Evolutionary conservation across 2,113 vertebrate species (phyloP).

Genomic region (Caloenas nicobarica): DNA sequence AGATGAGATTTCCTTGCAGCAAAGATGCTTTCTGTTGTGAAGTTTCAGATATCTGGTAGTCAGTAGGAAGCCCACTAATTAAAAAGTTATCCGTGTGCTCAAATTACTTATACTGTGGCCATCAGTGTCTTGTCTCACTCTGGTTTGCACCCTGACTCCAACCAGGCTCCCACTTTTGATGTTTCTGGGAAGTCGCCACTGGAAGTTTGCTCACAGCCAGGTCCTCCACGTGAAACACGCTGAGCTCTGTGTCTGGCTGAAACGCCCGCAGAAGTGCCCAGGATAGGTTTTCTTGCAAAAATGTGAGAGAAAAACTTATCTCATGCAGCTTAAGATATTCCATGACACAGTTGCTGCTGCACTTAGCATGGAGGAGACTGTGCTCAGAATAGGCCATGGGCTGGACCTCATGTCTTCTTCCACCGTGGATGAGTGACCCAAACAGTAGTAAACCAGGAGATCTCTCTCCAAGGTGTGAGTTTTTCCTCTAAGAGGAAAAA

Average conservation of each 20-base stretch:
- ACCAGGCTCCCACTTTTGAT: not conserved
- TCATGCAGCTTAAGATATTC: not conserved
- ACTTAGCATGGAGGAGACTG: not conserved
- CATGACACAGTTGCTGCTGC: not conserved
- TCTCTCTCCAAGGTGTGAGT: not conserved
- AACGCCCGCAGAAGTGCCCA: not conserved
- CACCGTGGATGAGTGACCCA: not conserved
- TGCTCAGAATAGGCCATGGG: not conserved
- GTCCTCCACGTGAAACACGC: rapidly evolving
- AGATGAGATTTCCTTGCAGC: not conserved
- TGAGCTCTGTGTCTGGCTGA: not conserved
- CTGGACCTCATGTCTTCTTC: not conserved
- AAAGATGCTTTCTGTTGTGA: not conserved
- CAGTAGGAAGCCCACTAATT: not conserved
- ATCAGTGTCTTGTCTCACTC: rapidly evolving
- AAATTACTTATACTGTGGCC: not conserved
- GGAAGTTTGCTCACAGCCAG: not conserved
- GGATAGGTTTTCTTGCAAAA: not conserved
- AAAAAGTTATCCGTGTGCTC: not conserved
- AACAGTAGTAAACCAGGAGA: not conserved
- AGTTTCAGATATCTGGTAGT: not conserved
- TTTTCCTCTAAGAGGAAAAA: not conserved
- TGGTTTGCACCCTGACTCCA: not conserved
- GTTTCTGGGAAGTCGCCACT: not conserved
- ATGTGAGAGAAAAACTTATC: not conserved